Evolutionary conservation across 1,140 invertebrate genomes (phyloP), one percentile per base, ranked within the genome.

Genomic region (Plectrocnemia conspersa): DNA sequence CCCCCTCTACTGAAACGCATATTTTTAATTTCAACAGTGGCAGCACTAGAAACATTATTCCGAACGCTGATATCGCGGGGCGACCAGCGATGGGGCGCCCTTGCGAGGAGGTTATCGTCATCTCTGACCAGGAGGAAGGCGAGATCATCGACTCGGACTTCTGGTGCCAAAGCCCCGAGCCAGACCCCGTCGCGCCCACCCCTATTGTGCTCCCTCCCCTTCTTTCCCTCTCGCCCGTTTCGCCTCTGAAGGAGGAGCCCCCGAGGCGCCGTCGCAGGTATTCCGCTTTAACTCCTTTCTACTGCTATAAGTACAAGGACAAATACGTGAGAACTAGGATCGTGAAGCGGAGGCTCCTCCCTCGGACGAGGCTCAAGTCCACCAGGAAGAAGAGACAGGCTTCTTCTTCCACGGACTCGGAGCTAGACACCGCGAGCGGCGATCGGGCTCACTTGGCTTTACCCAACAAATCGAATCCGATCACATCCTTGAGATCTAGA

Each of bases 41-140:
- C 27, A 29, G 27, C n/a, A 29, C 27, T 29, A n/a, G n/a, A n/a
- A n/a, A n/a, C n/a, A n/a, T n/a, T n/a, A n/a, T n/a, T n/a, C n/a
- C n/a, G n/a, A n/a, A n/a, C n/a, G n/a, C n/a, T n/a, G 16, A 36
- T 36, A 36, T 10, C 5, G 33, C 16, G 3, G 13, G 13, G 33
- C 16, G 22, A 11, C 42, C 2, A 25, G 21, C 21, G 9, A 13
- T 5, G 6, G 6, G 13, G 18, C 47, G 47, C 7, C 47, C 33
- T 5, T 50, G 33, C 16, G 47, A 50, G 13, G 47, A 50, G 5
- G 33, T 50, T 3, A 38, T 50, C 18, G 35, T 50, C 5, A 50
- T 50, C 1, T 50, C 47, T 3, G 47, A 50, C 22, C 25, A 27
- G 22, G 47, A 50, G n/a, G 47, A 50, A 23, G 47, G 47, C 21